These are phyloP conservation scores for Jacana jacana DNA, from an alignment of 2,113 vertebrate species.

Conservation along the genomic window DNA sequence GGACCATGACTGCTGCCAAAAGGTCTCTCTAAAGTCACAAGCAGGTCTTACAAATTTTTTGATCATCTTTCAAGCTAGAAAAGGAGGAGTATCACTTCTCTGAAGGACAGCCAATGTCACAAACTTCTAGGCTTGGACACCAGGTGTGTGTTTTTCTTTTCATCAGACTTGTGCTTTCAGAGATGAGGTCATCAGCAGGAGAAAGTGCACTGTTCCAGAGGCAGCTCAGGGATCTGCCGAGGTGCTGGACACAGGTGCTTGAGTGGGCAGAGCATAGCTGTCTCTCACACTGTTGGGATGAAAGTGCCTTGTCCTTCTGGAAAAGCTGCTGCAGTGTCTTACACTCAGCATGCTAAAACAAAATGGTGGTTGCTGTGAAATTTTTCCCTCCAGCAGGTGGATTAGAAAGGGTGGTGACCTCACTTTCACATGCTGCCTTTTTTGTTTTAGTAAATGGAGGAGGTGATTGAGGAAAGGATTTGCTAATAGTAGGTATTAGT, in stretches of 20 bases:
- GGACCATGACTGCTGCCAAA: background rate
- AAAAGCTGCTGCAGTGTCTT: background rate
- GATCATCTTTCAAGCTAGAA: background rate
- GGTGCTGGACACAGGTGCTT: background rate
- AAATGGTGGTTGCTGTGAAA: background rate
- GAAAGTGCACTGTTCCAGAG: accelerated
- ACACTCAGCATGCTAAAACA: accelerated
- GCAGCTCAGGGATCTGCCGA: background rate
- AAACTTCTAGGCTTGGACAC: background rate
- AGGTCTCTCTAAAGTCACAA: background rate
- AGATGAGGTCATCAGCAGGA: background rate
- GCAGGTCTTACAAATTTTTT: background rate
- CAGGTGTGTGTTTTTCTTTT: background rate
- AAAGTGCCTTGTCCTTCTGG: background rate
- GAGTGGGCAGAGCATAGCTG: accelerated
- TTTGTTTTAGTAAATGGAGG: background rate
- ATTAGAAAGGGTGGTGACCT: background rate
- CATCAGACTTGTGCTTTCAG: background rate
- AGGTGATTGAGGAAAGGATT: background rate
- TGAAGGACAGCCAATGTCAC: background rate
- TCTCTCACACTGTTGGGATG: accelerated
- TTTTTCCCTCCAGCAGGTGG: background rate
- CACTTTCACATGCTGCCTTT: background rate
- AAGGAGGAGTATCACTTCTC: background rate
- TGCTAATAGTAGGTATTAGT: accelerated